Evolutionary conservation across 2,113 vertebrate species (phyloP).

Genomic region (Lasiurus cinereus): DNA sequence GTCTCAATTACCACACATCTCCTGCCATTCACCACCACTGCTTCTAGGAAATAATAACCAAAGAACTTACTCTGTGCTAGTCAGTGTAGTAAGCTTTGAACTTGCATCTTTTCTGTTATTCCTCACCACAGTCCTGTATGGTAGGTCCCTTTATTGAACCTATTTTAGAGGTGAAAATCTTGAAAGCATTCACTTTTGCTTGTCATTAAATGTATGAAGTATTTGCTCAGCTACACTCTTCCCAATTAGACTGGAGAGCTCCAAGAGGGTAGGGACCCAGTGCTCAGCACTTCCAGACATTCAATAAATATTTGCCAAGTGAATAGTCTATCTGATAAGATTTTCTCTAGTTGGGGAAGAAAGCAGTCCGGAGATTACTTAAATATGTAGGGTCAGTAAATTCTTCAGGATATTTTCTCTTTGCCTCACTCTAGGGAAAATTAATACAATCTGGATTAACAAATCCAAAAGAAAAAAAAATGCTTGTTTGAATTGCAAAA

Average conservation of each 20-base stretch:
- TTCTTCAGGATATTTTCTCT: conserved; percentile 46
- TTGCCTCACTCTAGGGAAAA: conserved; percentile 6
- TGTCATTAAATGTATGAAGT: conserved; percentile 1
- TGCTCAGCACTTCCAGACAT: conserved; percentile 47
- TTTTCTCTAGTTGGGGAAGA: conserved; percentile 57
- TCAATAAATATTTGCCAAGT: conserved; percentile 58
- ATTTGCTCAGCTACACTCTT: neutral
- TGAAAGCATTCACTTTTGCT: neutral
- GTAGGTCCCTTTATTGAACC: neutral
- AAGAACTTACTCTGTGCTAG: neutral
- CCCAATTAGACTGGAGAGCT: conserved; percentile 26
- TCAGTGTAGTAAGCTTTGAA: neutral
- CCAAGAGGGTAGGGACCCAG: neutral
- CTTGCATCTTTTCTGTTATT: conserved; percentile 23
- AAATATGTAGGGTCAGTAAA: neutral
- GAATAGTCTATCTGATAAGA: conserved; percentile 37
- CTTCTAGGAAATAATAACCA: conserved; percentile 27
- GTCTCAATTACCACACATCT: neutral
- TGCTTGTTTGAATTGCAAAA: conserved; percentile 33
- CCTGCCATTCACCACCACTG: neutral
- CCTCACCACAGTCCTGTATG: neutral
- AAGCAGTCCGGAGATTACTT: conserved; percentile 39
- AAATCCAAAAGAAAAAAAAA: conserved; percentile 16
- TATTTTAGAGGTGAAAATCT: conserved; percentile 40
- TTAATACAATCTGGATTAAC: conserved; percentile 3